phyloP scores from a whole-genome alignment of 2,888 invertebrate species.

The Oligia latruncula region DNA sequence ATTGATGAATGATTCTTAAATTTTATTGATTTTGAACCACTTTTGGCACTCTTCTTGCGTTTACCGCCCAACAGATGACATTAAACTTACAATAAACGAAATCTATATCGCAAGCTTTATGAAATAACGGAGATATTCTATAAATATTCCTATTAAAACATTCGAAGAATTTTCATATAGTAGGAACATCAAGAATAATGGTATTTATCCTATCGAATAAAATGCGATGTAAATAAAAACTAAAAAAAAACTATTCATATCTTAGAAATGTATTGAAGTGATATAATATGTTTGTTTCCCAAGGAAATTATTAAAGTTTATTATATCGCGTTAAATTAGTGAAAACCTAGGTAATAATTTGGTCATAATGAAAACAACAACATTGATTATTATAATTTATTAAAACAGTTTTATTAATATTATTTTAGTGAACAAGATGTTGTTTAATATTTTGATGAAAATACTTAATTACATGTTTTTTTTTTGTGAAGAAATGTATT shows the following conservation, averaged over 20 bases:
- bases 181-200: conserved; percentile 64
- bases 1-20: conserved; percentile 47
- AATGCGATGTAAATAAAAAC: conserved; percentile 81
- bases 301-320: conserved; percentile 88
- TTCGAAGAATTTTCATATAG: conserved; percentile 66
- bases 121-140: conserved; percentile 59
- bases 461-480: conserved; percentile 19
- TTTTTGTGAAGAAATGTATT: background rate
- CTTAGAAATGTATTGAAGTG: conserved; percentile 87
- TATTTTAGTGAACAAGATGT: conserved; percentile 16
- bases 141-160: conserved; percentile 65
- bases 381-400: conserved; percentile 21
- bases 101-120: conserved; percentile 59
- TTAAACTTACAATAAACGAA: conserved; percentile 49
- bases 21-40: conserved; percentile 45
- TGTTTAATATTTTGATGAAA: conserved; percentile 27
- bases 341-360: conserved; percentile 77
- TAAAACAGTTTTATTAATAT: conserved; percentile 28
- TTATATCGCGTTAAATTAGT: conserved; percentile 86
- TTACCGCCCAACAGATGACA: conserved; percentile 45
- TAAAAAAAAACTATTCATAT: conserved; percentile 86
- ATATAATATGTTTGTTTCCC: conserved; percentile 86
- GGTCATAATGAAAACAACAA: conserved; percentile 71
- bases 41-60: conserved; percentile 56
- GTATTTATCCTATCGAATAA: conserved; percentile 70